These are phyloP conservation scores for Dryomyza anilis DNA, from an alignment of 2,888 invertebrate genomes.

Conservation along the genomic window DNA sequence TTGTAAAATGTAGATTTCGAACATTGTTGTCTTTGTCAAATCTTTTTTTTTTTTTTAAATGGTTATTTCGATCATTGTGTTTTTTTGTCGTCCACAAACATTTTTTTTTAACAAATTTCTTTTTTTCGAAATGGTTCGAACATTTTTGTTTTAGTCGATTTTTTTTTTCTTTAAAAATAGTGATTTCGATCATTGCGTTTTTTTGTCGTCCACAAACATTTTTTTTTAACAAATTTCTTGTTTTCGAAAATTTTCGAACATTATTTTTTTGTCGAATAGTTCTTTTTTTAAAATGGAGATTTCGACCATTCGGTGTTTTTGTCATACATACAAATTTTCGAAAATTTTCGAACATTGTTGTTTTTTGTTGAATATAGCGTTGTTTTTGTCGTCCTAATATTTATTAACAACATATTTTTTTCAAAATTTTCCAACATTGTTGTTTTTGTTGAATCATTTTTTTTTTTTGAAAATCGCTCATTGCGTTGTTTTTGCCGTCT, in stretches of 20 bases:
- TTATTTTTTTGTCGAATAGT: background rate
- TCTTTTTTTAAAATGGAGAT: background rate
- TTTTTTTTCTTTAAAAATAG: background rate
- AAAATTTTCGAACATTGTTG: too few species aligned
- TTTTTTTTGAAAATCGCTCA: too few species aligned
- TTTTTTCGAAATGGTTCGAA: background rate
- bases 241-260: background rate
- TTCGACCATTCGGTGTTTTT: background rate
- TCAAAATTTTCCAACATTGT: too few species aligned
- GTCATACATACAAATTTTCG: background rate
- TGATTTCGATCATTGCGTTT: background rate
- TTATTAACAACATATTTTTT: too few species aligned
- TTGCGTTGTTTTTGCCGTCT: too few species aligned
- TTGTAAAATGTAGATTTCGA: background rate
- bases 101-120: background rate
- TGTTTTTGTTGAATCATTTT: too few species aligned
- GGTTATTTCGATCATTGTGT: too few species aligned
- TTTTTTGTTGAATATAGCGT: too few species aligned
- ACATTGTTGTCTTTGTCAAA: too few species aligned
- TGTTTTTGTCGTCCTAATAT: too few species aligned
- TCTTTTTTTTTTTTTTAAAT: too few species aligned
- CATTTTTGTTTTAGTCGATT: background rate
- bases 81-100: background rate
- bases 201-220: background rate
- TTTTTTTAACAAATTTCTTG: background rate